These are phyloP conservation scores for Felis catus DNA, from an alignment of 2,113 vertebrate genomes.

Conservation along the genomic window F.catus_Fca126_mat1.0 CM031413.1:94153501-94154000, in stretches of 20 bases:
- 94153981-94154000: not conserved
- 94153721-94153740: not conserved
- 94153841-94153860: not conserved
- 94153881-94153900: not conserved
- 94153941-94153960: not conserved
- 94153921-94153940: not conserved
- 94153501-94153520: not conserved
- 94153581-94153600: not conserved
- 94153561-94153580: not conserved
- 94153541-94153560: not conserved
- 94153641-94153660: not conserved
- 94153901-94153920: not conserved
- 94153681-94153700: not conserved
- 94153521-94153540: not conserved
- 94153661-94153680: not conserved
- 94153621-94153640: not conserved
- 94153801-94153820: not conserved
- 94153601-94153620: not conserved
- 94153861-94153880: not conserved
- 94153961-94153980: not conserved
- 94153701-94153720: not conserved
- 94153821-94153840: not conserved
- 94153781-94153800: not conserved
- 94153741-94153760: not conserved
- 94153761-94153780: not conserved